phyloP scores from a whole-genome alignment of 2,888 invertebrate genomes.

The Drosophila paramelanica region DNA sequence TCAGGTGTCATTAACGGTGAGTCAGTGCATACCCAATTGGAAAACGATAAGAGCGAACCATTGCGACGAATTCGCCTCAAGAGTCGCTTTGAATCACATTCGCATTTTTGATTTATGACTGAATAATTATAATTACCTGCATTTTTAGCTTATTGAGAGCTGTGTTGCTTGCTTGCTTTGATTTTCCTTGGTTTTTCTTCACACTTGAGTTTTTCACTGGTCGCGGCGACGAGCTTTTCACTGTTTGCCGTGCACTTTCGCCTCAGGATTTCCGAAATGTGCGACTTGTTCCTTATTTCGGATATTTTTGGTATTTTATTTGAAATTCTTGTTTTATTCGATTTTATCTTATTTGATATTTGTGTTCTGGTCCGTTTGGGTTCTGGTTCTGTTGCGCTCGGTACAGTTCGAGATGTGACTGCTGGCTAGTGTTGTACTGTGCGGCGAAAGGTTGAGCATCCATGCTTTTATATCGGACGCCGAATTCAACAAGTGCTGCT shows the following conservation, averaged over 20 bases:
- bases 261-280: background rate
- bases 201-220: background rate
- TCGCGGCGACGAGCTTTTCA: background rate
- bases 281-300: too few relatives aligned
- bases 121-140: background rate
- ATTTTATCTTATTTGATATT: background rate
- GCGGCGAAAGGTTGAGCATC: slow-evolving; percentile 70
- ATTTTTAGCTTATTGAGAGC: background rate
- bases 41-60: slow-evolving; percentile 9
- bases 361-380: background rate
- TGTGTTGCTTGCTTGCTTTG: background rate
- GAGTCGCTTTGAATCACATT: background rate
- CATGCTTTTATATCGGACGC: slow-evolving; percentile 69
- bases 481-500: slow-evolving; percentile 56
- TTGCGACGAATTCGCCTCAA: background rate
- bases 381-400: slow-evolving; percentile 16
- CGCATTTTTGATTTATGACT: background rate
- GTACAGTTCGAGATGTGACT: slow-evolving; percentile 58
- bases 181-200: too few relatives aligned
- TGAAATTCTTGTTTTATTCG: slow-evolving; percentile 8
- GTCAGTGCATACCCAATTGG: slow-evolving; percentile 7
- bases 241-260: background rate
- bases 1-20: slow-evolving; percentile 31
- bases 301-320: background rate
- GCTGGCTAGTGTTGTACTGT: slow-evolving; percentile 70